Percentiles rank a stretch among this genome's conserved stretches.
Evolutionary conservation across 1,140 invertebrate species (phyloP).

Genomic region (Phthorimaea operculella): DNA sequence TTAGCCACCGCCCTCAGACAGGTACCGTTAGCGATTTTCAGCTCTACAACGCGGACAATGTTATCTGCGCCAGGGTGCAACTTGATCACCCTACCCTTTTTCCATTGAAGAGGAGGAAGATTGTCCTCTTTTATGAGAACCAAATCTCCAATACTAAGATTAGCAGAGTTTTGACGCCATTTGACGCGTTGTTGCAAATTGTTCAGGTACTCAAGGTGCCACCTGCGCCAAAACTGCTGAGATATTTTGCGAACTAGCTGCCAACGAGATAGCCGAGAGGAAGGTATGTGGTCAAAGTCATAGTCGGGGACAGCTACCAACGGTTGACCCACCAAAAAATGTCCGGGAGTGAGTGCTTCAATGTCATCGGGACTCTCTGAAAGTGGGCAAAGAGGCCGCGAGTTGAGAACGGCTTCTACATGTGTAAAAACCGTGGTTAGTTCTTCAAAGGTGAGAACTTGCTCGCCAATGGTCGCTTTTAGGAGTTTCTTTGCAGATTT

Average conservation of each 20-base stretch:
- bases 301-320: slow-evolving; percentile 17
- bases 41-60: neutral
- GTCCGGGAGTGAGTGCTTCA: slow-evolving; percentile 21
- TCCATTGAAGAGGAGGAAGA: neutral
- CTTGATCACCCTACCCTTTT: neutral
- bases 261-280: slow-evolving; percentile 20
- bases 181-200: slow-evolving; percentile 26
- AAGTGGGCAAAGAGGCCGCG: slow-evolving; percentile 31
- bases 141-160: slow-evolving; percentile 17
- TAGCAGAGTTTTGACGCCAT: slow-evolving; percentile 16
- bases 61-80: neutral
- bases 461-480: slow-evolving; percentile 13
- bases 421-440: slow-evolving; percentile 19
- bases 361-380: slow-evolving; percentile 12
- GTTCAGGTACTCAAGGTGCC: slow-evolving; percentile 30
- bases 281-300: neutral
- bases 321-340: slow-evolving; percentile 28
- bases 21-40: neutral
- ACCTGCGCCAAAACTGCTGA: slow-evolving; percentile 27
- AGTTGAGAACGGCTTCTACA: slow-evolving; percentile 32
- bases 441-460: slow-evolving; percentile 18
- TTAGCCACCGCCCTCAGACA: neutral
- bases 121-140: slow-evolving; percentile 11
- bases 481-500: slow-evolving; percentile 35
- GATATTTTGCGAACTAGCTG: slow-evolving; percentile 23